Conservation (phyloP, 2,797 vertebrate genomes). For the Melanotaenia trifasciata region DNA sequence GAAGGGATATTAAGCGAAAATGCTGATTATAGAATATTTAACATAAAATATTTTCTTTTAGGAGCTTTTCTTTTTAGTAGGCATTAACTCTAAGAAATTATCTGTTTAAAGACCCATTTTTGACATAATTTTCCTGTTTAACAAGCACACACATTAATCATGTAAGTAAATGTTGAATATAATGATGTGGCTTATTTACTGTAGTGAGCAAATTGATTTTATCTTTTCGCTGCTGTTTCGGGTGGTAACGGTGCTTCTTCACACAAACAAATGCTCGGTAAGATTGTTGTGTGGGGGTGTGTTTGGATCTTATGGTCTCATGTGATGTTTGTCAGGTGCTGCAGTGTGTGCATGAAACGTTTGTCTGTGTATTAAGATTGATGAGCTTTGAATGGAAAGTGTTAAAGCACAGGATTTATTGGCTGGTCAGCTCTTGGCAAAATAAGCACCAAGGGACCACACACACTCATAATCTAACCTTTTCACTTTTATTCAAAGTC, state of each 20-base stretch:
- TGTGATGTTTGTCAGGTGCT: constrained; percentile 18
- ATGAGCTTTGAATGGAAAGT: constrained; percentile 44
- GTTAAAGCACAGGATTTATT: constrained; percentile 32
- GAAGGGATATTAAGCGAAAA: too few species aligned
- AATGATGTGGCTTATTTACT: background rate
- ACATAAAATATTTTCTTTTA: too few species aligned
- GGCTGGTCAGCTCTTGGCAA: constrained; percentile 25
- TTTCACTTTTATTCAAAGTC: constrained; percentile 11
- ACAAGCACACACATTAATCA: constrained; percentile 1
- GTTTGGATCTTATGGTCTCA: constrained; percentile 8
- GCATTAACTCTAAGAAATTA: too few species aligned
- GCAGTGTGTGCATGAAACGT: constrained; percentile 7
- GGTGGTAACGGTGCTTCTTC: constrained; percentile 9
- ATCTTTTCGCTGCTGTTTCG: background rate
- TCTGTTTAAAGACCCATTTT: too few species aligned
- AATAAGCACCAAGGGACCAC: constrained; percentile 19
- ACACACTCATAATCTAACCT: background rate
- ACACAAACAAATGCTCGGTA: background rate
- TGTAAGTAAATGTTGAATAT: background rate
- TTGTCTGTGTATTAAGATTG: constrained; percentile 32
- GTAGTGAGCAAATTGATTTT: constrained; percentile 17
- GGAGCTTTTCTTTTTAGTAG: too few species aligned
- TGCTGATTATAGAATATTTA: too few species aligned
- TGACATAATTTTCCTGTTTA: background rate
- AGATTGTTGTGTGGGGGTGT: background rate